Base-by-base conservation (phyloP, 2,113 vertebrate species). In the Otus sunia region DNA sequence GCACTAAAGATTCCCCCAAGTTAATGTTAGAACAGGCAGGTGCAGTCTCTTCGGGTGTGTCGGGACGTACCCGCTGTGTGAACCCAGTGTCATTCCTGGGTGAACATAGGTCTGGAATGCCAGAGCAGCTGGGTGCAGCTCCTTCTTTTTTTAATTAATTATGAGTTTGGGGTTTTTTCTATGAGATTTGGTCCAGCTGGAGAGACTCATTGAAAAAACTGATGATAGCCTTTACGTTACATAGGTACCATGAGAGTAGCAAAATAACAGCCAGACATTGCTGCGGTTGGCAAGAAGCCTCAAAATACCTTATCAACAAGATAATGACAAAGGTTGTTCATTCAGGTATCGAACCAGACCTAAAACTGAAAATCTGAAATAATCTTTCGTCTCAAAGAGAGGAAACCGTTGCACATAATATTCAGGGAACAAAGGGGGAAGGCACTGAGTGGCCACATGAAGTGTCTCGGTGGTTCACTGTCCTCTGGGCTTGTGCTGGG, bases 371-470 rank as follows among this genome's bases (percentile, higher is more conserved):
- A 34, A 77, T 9, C 58, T 19, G 4, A 27, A 29, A 4, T 11
- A 8, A 3, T 12, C 55, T 32, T 60, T 23, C 23, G 2, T 39
- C 45, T 14, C 18, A 6, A 3, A 0, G 19, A 43, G 67, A 47
- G 43, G 15, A 27, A 34, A 10, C 1, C 3, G 0, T 16, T 22
- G 76, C 14, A 1, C 8, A 0, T n/a, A 11, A 66, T 26, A 10
- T 4, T 21, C 19, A 3, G 41, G 37, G 72, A 1, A 4, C 26
- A 5, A 15, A 12, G 0, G 4, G 34, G 9, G 72, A 4, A 30
- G 82, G 36, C 18, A 2, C 9, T 2, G 43, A 5, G 55, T 3
- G 41, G n/a, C 36, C 52, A 2, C 6, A 1, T 3, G 0, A 13
- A 41, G 41, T 2, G 6, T 49, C 22, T 11, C 25, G 16, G 30